Evolutionary conservation across 2,113 vertebrate genomes (phyloP), one percentile per base, ranked within the genome.

Genomic region (Podarcis raffonei): DNA sequence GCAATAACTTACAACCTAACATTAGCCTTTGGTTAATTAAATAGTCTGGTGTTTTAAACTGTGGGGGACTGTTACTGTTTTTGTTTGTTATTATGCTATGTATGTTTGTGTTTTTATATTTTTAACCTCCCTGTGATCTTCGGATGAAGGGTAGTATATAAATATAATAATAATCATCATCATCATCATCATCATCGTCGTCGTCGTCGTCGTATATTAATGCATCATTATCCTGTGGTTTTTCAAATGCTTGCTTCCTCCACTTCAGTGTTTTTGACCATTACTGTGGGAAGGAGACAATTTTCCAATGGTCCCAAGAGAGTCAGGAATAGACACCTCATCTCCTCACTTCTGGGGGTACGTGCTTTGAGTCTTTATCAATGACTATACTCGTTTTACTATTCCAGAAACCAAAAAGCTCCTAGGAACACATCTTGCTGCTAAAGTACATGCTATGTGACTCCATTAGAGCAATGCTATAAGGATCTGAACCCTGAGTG

Each of bases 391-490:
- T 42, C 57, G 32, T 42, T 42, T 83, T 88, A 77, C 37, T 83
- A 22, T 88, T 83, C 57, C 22, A 74, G 25, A 48, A 68, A 32
- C 79, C 35, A 65, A 30, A 83, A 72, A 30, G 53, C 42, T 74
- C 78, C 65, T 22, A 39, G 42, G 65, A 89, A 84, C 65, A 84
- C 65, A 71, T 85, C 37, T 89, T 83, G 76, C 82, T 80, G 66
- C 62, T 85, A 65, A 85, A 89, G 62, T 85, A 81, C 39, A 85
- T 32, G 66, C 76, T 62, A 39, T 62, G 57, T 72, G 68, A 85
- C 66, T 85, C 76, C 35, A n/a, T 74, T 48, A 85, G 83, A 75
- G 85, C 68, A 85, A 85, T 42, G 77, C 88, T 81, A 81, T 89
- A 85, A 89, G 35, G 30, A 81, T 80, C 80, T 74, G 68, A 89